These are phyloP conservation scores for Microctonus hyperodae DNA, from an alignment of 2,888 invertebrate species.

Conservation along the genomic window DNA sequence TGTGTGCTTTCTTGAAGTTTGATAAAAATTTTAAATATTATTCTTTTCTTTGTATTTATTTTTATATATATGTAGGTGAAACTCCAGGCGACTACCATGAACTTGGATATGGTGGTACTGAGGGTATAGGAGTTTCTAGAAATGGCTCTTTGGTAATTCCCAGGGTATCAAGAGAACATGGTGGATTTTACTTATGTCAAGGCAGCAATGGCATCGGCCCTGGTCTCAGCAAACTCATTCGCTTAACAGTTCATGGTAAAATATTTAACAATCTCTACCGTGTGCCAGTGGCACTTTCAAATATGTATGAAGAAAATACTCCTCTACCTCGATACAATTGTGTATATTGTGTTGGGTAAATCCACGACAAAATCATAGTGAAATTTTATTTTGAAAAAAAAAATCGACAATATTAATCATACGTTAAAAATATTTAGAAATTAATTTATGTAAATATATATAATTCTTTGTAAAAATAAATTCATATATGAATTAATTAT, in stretches of 20 bases:
- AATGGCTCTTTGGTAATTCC: conserved; percentile 67
- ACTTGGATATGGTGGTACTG: conserved; percentile 63
- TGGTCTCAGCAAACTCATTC: conserved; percentile 70
- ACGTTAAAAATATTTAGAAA: too few species aligned
- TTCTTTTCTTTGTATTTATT: too few species aligned
- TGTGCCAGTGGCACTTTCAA: conserved; percentile 29
- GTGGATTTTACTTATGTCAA: conserved; percentile 68
- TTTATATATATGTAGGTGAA: conserved; percentile 49
- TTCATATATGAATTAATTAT: too few species aligned
- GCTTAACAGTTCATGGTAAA: conserved; percentile 70
- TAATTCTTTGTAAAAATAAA: too few species aligned
- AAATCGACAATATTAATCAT: neutral
- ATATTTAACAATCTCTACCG: conserved; percentile 52
- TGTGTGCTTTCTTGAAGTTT: neutral
- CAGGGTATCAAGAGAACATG: conserved; percentile 66
- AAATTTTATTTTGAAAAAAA: neutral
- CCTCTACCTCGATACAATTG: neutral
- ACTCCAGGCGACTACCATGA: conserved; percentile 67
- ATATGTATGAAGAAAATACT: conserved; percentile 37
- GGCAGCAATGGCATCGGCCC: conserved; percentile 71
- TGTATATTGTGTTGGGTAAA: neutral
- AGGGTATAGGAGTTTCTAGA: conserved; percentile 59
- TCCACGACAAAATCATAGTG: neutral
- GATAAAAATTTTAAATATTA: conserved; percentile 3
- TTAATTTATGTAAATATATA: too few species aligned